A percentile compares a stretch with the other conserved stretches of the same genome.
phyloP scores from a whole-genome alignment of 2,888 invertebrate genomes.

The Drosophila affinis region DNA sequence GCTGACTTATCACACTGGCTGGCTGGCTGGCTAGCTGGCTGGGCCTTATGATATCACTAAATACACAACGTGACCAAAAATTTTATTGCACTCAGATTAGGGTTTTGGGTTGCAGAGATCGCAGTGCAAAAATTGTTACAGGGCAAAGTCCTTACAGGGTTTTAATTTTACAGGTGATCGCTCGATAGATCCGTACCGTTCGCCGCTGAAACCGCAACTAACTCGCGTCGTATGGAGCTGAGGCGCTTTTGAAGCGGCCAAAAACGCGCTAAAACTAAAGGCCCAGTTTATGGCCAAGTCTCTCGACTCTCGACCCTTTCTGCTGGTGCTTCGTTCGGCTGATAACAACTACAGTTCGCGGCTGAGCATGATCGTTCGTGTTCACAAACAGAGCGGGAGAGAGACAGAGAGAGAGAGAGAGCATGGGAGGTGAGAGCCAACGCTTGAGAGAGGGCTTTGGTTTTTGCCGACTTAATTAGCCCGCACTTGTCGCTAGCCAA shows the following conservation, averaged over 20 bases:
- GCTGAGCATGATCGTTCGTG: slow-evolving; percentile 19
- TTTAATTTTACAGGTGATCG: slow-evolving; percentile 2
- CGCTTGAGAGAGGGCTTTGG: slow-evolving; percentile 10
- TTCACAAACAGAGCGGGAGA: slow-evolving; percentile 15
- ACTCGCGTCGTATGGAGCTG: slow-evolving; percentile 56
- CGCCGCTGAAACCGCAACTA: slow-evolving; percentile 67
- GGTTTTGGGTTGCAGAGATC: slow-evolving; percentile 14
- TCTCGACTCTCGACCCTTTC: slow-evolving; percentile 29
- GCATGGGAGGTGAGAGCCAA: neutral
- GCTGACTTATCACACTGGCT: slow-evolving; percentile 30
- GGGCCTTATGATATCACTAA: slow-evolving; percentile 36
- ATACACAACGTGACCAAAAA: slow-evolving; percentile 27
- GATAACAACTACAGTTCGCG: slow-evolving; percentile 64
- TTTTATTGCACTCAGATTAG: slow-evolving; percentile 37
- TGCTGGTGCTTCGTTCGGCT: slow-evolving; percentile 24
- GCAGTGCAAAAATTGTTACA: too few species aligned
- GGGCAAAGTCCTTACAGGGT: slow-evolving; percentile 33
- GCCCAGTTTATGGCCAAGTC: slow-evolving; percentile 57
- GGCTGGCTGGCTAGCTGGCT: slow-evolving; percentile 18
- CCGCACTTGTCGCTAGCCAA: slow-evolving; percentile 31
- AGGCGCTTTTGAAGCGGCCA: slow-evolving; percentile 64
- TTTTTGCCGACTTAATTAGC: slow-evolving; percentile 57
- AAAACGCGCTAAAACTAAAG: slow-evolving; percentile 61
- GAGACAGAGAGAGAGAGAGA: slow-evolving; percentile 6
- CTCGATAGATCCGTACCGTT: slow-evolving; percentile 47